These are phyloP conservation scores for Carlito syrichta DNA, from an alignment of 2,113 vertebrate genomes.

Conservation along the genomic window DNA sequence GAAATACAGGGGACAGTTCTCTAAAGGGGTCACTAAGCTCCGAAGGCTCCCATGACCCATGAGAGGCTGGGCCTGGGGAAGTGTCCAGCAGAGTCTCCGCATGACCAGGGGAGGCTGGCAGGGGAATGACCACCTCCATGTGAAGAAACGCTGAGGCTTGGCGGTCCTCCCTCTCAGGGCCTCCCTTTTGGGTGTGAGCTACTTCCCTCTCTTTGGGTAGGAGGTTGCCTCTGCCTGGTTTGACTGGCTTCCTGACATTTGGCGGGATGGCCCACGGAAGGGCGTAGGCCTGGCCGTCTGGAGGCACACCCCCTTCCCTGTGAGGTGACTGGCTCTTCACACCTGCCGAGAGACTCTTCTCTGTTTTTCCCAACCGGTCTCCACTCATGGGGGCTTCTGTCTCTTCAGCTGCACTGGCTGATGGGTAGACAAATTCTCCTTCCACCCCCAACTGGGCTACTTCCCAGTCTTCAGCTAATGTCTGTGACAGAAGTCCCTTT, in stretches of 20 bases:
- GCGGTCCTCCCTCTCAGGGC: not conserved
- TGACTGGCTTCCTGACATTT: constrained; percentile 30
- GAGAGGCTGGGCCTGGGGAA: not conserved
- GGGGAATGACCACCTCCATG: constrained; percentile 69
- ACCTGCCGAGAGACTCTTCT: constrained; percentile 34
- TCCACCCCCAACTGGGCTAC: not conserved
- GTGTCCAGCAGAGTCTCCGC: not conserved
- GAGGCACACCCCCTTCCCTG: not conserved
- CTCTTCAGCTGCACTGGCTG: not conserved
- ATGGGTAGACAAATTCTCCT: not conserved
- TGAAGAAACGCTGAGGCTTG: constrained; percentile 70
- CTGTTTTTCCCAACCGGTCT: not conserved
- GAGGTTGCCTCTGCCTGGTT: not conserved
- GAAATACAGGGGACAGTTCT: not conserved
- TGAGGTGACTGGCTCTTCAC: not conserved
- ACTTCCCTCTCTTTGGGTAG: not conserved
- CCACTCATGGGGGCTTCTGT: not conserved
- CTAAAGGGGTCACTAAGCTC: constrained; percentile 26
- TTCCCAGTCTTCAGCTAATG: not conserved
- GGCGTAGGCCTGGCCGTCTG: not conserved
- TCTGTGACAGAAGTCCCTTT: not conserved
- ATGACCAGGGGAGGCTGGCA: not conserved
- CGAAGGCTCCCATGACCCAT: not conserved
- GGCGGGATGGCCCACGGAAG: not conserved
- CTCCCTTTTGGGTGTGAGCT: not conserved